Evolutionary conservation across 1,140 invertebrate species (phyloP), one percentile per base, ranked within the genome.

Genomic region (Ptiloglossa arizonensis): DNA sequence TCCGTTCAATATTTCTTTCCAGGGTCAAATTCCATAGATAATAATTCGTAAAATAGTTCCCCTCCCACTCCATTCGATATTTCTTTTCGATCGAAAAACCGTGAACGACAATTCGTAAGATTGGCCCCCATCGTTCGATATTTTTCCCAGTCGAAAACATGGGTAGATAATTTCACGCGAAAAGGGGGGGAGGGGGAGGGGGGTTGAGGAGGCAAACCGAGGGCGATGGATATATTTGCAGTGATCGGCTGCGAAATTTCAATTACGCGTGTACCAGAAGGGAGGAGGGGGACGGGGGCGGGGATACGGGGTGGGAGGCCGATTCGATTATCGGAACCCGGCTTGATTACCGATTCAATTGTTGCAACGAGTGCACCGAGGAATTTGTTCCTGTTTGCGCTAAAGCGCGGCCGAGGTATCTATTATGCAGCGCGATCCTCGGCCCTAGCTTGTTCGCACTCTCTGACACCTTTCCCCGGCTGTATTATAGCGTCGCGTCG

Each of bases 291-390:
- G n/a, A n/a, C n/a, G n/a, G n/a, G n/a, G n/a, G n/a, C n/a, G n/a
- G n/a, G n/a, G n/a, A n/a, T n/a, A n/a, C n/a, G n/a, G n/a, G n/a
- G n/a, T n/a, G n/a, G n/a, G n/a, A n/a, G 35, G 67, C 78, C 79
- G 87, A 90, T 87, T 89, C 82, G 87, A 89, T 89, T 89, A 89
- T 88, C 82, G 78, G 78, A 72, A 54, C 71, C 50, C 80, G 81
- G 88, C 83, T 90, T 90, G 89, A 90, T 90, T 90, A 90, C 89
- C 87, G 89, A 89, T 90, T 90, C 88, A 89, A 90, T 90, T 90
- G 88, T 90, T 90, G 83, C 86, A 84, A 89, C 83, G 88, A 88
- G 88, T 85, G 82, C 86, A 76, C 75, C 82, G 82, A 83, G 86
- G 80, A 83, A 86, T 86, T 83, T 72, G 80, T 86, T 86, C 77